Conservation (phyloP, 2,797 vertebrate genomes). For the Melanotaenia pygmaea region DNA sequence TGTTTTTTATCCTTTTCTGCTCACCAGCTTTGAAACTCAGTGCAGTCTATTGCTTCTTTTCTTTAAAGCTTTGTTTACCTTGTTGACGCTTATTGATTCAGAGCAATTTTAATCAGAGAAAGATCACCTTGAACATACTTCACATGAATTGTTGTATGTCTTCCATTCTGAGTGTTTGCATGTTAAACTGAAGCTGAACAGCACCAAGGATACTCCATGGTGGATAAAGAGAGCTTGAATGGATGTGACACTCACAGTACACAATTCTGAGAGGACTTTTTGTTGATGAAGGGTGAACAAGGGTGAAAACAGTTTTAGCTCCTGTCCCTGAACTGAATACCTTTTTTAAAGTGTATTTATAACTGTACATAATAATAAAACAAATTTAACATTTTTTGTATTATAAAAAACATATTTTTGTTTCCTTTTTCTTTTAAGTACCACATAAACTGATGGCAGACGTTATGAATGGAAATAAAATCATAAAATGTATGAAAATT, state of each 20-base stretch:
- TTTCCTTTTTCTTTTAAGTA: too few relatives aligned
- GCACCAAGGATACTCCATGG: slow-evolving; percentile 42
- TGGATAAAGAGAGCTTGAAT: slow-evolving; percentile 14
- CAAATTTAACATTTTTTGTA: too few relatives aligned
- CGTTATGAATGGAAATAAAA: slow-evolving; percentile 1
- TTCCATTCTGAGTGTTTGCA: slow-evolving; percentile 37
- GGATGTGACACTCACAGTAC: slow-evolving; percentile 10
- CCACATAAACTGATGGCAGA: not conserved
- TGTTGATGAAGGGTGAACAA: slow-evolving; percentile 26
- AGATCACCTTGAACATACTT: slow-evolving; percentile 47
- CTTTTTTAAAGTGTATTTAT: not conserved
- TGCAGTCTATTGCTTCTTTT: slow-evolving; percentile 13
- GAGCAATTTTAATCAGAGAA: slow-evolving; percentile 51
- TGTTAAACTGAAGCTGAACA: slow-evolving; percentile 51
- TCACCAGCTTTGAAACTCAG: slow-evolving; percentile 12
- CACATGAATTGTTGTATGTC: slow-evolving; percentile 37
- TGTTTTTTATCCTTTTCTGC: slow-evolving; percentile 28
- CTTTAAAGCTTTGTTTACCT: slow-evolving; percentile 42
- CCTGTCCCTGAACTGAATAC: slow-evolving; percentile 26
- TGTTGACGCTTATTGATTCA: slow-evolving; percentile 63
- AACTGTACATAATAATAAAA: not conserved
- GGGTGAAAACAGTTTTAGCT: slow-evolving; percentile 20
- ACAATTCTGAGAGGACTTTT: slow-evolving; percentile 4
- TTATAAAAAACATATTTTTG: too few relatives aligned
- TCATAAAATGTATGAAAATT: too few relatives aligned